Conservation (phyloP, 2,113 vertebrate genomes). For the Bubo blakistoni region DNA sequence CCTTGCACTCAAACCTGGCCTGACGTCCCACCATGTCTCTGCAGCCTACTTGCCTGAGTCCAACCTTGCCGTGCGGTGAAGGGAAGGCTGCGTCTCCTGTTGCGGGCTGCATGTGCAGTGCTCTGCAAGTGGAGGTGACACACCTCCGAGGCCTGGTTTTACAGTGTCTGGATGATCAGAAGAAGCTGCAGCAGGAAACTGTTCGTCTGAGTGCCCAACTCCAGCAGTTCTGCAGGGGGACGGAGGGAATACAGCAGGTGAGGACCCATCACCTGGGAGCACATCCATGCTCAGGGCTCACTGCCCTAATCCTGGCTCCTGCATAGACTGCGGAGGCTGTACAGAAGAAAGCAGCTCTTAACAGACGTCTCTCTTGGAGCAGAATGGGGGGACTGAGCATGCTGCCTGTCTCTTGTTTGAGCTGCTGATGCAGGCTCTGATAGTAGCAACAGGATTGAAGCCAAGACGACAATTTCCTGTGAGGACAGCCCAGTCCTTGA, state of each 20-base stretch:
- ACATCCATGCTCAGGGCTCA: background rate
- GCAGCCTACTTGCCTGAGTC: constrained; percentile 74
- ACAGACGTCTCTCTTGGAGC: background rate
- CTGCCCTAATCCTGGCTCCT: background rate
- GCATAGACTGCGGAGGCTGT: background rate
- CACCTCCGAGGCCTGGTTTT: constrained; percentile 70
- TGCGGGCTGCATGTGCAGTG: constrained; percentile 62
- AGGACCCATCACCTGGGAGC: background rate
- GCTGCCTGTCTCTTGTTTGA: background rate
- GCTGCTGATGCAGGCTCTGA: background rate
- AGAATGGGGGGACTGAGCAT: background rate
- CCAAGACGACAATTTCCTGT: background rate
- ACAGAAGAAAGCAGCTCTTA: background rate
- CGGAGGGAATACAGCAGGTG: constrained; percentile 69
- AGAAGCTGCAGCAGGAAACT: constrained; percentile 75
- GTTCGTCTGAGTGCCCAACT: constrained; percentile 68
- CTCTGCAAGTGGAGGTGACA: constrained; percentile 65
- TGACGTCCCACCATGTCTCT: background rate
- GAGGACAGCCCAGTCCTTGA: background rate
- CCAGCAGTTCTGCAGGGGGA: constrained; percentile 65
- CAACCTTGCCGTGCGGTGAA: constrained; percentile 47
- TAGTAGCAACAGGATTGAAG: background rate
- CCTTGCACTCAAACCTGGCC: background rate
- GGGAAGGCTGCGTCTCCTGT: constrained; percentile 19
- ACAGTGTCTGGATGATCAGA: constrained; percentile 75